Evolutionary conservation across 2,797 vertebrate genomes (phyloP), one percentile per base, ranked within the genome.

Genomic region (Myotis daubentonii): DNA sequence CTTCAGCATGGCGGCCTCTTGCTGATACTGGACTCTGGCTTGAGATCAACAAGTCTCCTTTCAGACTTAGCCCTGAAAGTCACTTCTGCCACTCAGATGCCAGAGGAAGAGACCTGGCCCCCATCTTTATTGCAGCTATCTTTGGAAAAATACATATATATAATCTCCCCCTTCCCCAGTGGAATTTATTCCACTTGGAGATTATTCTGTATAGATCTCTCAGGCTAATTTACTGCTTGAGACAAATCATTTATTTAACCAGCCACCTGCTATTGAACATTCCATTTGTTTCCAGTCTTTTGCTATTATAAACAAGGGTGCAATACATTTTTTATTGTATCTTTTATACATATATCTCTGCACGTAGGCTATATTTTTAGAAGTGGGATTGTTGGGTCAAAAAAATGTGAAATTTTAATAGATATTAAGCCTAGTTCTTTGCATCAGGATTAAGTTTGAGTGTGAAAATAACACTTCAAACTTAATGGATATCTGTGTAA

Each of bases 251-350:
- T 76, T 71, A 16, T 10, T 81, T 78, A 82, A 47, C 66, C 8
- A 41, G 15, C 68, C 17, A 53, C 17, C 55, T 89, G 20, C 20
- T 44, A 8, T 49, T 81, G 47, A 75, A 51, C 28, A 22, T 9
- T 60, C 51, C 71, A 23, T 51, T 79, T 72, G 65, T 94, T 94
- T 87, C 38, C 10, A 41, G 30, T 66, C 72, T 90, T 87, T 75
- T 53, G 68, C 47, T 49, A 15, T 66, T 5, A 41, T 41, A 44
- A 84, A 51, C 28, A 87, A 22, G 70, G 19, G 38, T 72, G 20
- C 8, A 53, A 19, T 30, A 68, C 30, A 71, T 66, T 38, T 74
- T 74, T 76, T 38, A 60, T 57, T 83, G 22, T 74, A 36, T 49
- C 36, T 76, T 82, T 65, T 68, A 57, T 81, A 38, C 12, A 92